Base-by-base conservation (phyloP, 1,140 invertebrate species). In the Pachypeltis micranthus region DNA sequence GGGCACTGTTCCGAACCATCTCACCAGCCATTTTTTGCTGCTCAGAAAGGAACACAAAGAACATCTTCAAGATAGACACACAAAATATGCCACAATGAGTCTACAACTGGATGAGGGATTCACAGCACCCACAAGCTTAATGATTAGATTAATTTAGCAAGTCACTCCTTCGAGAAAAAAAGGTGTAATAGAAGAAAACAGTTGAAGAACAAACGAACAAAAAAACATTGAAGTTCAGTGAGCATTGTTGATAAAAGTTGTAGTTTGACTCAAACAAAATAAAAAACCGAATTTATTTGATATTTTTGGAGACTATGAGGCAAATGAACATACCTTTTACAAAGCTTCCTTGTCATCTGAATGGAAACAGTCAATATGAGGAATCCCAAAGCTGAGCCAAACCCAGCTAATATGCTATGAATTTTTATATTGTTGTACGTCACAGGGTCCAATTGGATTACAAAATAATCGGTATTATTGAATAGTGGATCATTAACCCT, bases 361-460 rank as follows among this genome's bases (percentile, higher is more conserved):
- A 90, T 75, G 44, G 90, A 69, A 16, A 93, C 76, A 0, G 90
- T 92, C 39, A 90, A 68, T 29, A 84, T 76, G 24, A 96, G 80
- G 74, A 96, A 95, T 47, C 77, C 82, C 14, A 80, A 80, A 7
- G 91, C 90, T 69, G 86, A 83, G 23, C 84, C 80, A 12, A 85
- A 81, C 28, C 93, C 93, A 63, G 90, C 85, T 19, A 90, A 69
- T 54, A 94, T 81, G 72, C 90, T 93, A 61, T 86, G 79, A 44
- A 94, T 84, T 73, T 91, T 87, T 25, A 93, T 85, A 61, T 85
- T 82, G 68, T 84, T 83, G 75, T 91, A 84, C 55, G 87, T 88
- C 69, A 87, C 82, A 2, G 87, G 87, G 74, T 91, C 87, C 72
- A 91, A 85, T 66, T 84, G 85, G 10, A 92, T 76, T 26, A 83